Evolutionary conservation across 2,888 invertebrate species (phyloP).

Genomic region (Drosophila colorata): DNA sequence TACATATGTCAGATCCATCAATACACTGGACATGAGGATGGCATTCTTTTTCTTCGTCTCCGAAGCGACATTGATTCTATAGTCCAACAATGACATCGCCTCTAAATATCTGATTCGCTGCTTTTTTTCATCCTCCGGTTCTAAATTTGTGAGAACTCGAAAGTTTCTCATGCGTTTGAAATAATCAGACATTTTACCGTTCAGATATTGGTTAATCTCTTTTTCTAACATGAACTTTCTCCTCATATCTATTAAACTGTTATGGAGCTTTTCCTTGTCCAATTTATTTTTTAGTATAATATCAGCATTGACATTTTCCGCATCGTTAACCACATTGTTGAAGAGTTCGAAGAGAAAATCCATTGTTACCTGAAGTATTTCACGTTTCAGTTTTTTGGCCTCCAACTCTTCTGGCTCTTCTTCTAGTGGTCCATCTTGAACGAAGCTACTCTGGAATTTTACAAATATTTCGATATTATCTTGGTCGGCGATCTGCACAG

Average conservation of each 20-base stretch:
- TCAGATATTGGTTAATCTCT: constrained; percentile 38
- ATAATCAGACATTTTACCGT: constrained; percentile 67
- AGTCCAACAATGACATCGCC: constrained; percentile 56
- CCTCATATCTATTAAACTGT: constrained; percentile 18
- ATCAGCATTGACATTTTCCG: constrained; percentile 47
- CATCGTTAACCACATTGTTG: constrained; percentile 36
- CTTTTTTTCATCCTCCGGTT: fast-evolving
- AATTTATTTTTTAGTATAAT: constrained; percentile 48
- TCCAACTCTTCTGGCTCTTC: not conserved
- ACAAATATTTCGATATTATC: constrained; percentile 9
- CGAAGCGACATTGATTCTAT: constrained; percentile 18
- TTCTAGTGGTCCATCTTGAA: fast-evolving
- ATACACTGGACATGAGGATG: constrained; percentile 27
- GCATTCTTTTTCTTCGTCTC: constrained; percentile 30
- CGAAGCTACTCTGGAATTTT: constrained; percentile 6
- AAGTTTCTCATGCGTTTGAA: constrained; percentile 66
- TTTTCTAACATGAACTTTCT: constrained; percentile 10
- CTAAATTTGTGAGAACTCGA: constrained; percentile 49
- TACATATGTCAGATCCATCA: constrained; percentile 38
- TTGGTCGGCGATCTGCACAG: not conserved
- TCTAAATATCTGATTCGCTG: constrained; percentile 42
- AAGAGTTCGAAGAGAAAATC: constrained; percentile 58
- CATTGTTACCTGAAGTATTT: constrained; percentile 8
- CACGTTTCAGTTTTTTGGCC: not conserved
- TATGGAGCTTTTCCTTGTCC: constrained; percentile 59